Evolutionary conservation across 1,140 invertebrate species (phyloP).

Genomic region (Psix sp.): DNA sequence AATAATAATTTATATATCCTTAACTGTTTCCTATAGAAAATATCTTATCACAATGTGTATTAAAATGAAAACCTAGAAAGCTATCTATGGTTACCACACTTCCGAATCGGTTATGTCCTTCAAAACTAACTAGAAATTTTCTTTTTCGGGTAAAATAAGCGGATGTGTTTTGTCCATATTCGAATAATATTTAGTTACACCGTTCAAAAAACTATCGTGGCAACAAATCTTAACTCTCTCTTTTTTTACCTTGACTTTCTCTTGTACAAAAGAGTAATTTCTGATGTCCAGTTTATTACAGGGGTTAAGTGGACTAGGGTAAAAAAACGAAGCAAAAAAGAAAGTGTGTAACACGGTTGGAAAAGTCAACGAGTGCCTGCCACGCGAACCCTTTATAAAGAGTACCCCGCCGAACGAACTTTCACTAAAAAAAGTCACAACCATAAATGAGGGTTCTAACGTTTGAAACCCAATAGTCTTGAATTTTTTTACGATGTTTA

Average conservation of each 20-base stretch:
- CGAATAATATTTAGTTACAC: constrained; percentile 12
- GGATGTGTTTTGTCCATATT: background rate
- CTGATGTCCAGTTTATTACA: constrained; percentile 69
- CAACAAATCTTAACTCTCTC: constrained; percentile 70
- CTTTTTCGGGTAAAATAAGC: background rate
- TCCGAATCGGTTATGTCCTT: constrained; percentile 3
- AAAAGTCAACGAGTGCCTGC: constrained; percentile 55
- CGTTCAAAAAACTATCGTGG: constrained; percentile 14
- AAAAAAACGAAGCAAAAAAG: constrained; percentile 48
- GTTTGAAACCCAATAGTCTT: too few species aligned
- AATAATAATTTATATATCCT: too few species aligned
- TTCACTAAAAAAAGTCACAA: constrained; percentile 65
- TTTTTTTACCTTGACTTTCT: constrained; percentile 65
- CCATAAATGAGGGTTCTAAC: constrained; percentile 67
- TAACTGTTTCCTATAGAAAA: too few species aligned
- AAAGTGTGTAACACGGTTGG: constrained; percentile 57
- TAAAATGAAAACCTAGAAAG: too few species aligned
- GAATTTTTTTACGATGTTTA: constrained; percentile 73
- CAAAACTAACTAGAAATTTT: background rate
- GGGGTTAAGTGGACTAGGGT: constrained; percentile 62
- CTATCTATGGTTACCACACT: too few species aligned
- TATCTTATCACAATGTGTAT: too few species aligned
- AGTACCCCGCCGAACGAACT: constrained; percentile 55
- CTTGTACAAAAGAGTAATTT: constrained; percentile 62
- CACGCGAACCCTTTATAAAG: constrained; percentile 68